A percentile compares a stretch with the other conserved stretches of the same genome.
Evolutionary conservation across 2,888 invertebrate genomes (phyloP).

Genomic region (Piscicola geometra): DNA sequence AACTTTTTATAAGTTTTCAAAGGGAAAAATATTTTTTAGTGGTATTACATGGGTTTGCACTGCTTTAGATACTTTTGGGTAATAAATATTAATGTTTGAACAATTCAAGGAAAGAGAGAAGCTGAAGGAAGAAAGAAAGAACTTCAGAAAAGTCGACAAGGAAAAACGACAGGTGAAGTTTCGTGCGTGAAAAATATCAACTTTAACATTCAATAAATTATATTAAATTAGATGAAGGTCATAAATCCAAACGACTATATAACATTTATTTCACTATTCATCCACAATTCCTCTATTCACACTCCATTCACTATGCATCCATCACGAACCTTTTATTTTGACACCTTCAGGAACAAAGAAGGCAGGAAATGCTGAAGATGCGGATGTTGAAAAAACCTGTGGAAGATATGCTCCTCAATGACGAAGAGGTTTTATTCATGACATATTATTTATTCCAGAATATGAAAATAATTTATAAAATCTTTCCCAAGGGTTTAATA

Average conservation of each 20-base stretch:
- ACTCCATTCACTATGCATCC: no score
- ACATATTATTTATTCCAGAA: no score
- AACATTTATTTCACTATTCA: no score
- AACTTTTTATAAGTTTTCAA: not conserved
- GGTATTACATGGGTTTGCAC: not conserved
- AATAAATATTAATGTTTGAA: constrained; percentile 4
- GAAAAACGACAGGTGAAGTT: constrained; percentile 69
- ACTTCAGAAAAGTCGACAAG: constrained; percentile 62
- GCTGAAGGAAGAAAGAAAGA: constrained; percentile 75
- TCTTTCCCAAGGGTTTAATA: no score
- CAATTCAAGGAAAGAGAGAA: constrained; percentile 58
- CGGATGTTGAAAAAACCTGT: constrained; percentile 78
- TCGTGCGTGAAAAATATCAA: no score
- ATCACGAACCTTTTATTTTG: no score
- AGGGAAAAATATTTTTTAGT: not conserved
- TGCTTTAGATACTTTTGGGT: constrained; percentile 2
- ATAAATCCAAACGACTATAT: not conserved
- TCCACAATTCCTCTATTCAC: not conserved
- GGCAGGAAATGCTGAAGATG: constrained; percentile 65
- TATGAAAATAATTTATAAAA: no score
- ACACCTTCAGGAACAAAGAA: constrained; percentile 63
- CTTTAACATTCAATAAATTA: no score
- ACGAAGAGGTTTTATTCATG: constrained; percentile 53
- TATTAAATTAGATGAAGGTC: not conserved
- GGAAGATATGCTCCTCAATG: constrained; percentile 79